Conservation (phyloP, 2,888 invertebrate species). For the Disparrhopalites patrizii region DNA sequence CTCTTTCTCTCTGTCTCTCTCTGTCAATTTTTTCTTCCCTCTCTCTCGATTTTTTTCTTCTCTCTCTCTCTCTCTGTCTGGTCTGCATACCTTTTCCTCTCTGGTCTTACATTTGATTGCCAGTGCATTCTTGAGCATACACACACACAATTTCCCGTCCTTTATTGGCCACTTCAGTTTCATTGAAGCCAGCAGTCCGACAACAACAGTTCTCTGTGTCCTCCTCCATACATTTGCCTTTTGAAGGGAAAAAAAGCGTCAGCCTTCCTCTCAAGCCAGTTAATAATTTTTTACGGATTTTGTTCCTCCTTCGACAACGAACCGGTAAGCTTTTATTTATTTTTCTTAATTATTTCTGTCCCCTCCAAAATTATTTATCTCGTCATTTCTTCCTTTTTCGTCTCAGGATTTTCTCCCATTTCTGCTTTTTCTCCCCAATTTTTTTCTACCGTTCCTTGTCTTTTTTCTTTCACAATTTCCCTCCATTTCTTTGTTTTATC, state of each 20-base stretch:
- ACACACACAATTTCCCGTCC: not conserved
- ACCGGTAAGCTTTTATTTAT: constrained; percentile 11
- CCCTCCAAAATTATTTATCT: not conserved
- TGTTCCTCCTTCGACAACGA: not conserved
- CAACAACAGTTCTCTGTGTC: constrained; percentile 16
- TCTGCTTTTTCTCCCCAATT: too few species aligned
- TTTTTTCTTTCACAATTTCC: too few species aligned
- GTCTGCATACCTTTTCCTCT: not conserved
- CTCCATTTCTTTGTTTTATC: too few species aligned
- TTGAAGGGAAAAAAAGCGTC: too few species aligned
- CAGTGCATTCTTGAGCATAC: too few species aligned
- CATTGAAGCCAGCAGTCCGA: constrained; percentile 7
- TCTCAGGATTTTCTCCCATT: not conserved
- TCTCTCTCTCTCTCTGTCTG: not conserved
- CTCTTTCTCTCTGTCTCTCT: not conserved
- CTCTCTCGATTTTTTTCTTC: not conserved
- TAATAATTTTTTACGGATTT: not conserved
- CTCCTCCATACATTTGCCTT: too few species aligned
- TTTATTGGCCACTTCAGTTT: constrained; percentile 26
- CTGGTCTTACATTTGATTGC: too few species aligned
- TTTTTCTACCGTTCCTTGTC: too few species aligned
- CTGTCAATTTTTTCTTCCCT: not conserved
- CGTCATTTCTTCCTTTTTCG: not conserved
- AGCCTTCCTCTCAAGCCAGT: too few species aligned
- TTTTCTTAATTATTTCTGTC: too few species aligned